phyloP scores from a whole-genome alignment of 2,888 invertebrate species.

The Miltochrista miniata region DNA sequence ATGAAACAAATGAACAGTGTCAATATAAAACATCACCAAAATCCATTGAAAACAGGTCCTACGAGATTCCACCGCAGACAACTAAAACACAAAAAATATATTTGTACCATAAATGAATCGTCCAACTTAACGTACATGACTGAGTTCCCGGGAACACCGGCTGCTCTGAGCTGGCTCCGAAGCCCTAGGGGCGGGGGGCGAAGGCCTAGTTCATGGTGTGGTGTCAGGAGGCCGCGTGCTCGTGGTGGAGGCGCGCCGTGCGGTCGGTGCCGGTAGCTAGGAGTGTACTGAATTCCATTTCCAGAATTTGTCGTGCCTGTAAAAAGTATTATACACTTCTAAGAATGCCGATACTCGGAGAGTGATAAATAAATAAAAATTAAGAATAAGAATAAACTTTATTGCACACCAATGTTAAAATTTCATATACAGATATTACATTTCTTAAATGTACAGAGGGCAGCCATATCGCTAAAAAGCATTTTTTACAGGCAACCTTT shows the following conservation, averaged over 20 bases:
- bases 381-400: no score
- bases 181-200: neutral
- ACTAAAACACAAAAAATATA: conserved; percentile 12
- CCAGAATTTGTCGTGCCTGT: conserved; percentile 95
- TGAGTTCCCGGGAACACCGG: conserved; percentile 23
- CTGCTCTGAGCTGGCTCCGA: conserved; percentile 1
- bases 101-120: conserved; percentile 36
- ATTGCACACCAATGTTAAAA: no score
- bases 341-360: no score
- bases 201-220: conserved; percentile 48
- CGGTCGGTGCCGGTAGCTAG: conserved; percentile 93
- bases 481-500: no score
- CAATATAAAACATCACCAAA: conserved; percentile 40
- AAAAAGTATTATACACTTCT: neutral
- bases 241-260: conserved; percentile 78
- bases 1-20: neutral
- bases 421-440: no score
- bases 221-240: conserved; percentile 75
- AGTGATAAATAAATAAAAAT: no score
- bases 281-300: conserved; percentile 95
- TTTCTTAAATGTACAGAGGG: no score
- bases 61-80: conserved; percentile 15
- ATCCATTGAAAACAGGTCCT: conserved; percentile 9
- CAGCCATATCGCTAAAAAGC: no score
- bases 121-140: conserved; percentile 25